Base-by-base conservation (phyloP, 2,888 invertebrate genomes). In the Peribatodes rhomboidaria region DNA sequence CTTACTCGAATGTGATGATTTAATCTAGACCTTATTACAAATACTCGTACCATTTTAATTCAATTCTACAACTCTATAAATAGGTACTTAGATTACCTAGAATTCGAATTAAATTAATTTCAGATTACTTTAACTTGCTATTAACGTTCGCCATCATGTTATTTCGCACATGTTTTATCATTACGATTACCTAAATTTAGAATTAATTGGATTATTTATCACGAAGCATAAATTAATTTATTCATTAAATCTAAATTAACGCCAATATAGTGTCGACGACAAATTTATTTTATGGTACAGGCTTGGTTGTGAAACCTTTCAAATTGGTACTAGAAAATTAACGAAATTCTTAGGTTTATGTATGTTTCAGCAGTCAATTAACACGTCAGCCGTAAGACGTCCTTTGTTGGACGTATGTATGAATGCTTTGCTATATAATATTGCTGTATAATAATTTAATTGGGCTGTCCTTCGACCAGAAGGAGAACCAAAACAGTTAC, bases 211-310 rank as follows among this genome's bases (percentile, higher is more conserved):
- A 47, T 16, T 18, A 53, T 54, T 41, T 22, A 54, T 41, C 10
- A 13, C 41, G 41, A 54, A 4, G 27, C 22, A 14, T 54, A 13
- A n/a, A 27, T 27, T 27, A 27, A 27, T 27, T 27, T 27, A 63
- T 57, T 57, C 53, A 50, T 27, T 50, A 42, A 44, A 50, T 56
- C 18, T 13, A 31, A 62, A 52, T 59, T 46, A 46, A 60, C 52
- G 46, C n/a, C 46, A 27, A 22, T 46, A 27, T n/a, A 27, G 18
- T 16, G 44, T 53, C 35, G 22, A 22, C 20, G 4, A 60, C 33
- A 14, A 47, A 58, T 11, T 39, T 27, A n/a, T n/a, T 47, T 27
- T 14, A 22, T 9, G 47, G 1, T n/a, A 14, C 27, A 16, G n/a
- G n/a, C 22, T n/a, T 10, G 22, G n/a, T 47, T 6, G 27, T 27